Base-by-base conservation (phyloP, 2,888 invertebrate genomes). In the Neelides folsomi region DNA sequence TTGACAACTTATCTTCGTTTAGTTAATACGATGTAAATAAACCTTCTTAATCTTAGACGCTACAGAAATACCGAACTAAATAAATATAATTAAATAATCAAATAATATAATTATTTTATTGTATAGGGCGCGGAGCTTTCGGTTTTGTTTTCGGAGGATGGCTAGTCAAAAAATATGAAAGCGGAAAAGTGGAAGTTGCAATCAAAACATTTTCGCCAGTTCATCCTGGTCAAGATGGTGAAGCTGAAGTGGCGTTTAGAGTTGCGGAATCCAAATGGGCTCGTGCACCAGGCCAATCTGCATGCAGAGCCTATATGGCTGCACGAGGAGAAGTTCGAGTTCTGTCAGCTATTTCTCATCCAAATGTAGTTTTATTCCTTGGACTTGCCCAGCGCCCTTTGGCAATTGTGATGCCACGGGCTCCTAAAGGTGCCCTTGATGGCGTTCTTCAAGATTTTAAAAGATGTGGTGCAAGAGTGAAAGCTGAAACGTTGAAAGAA, bases 221-320 rank as follows among this genome's bases (percentile, higher is more conserved):
- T 9, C 84, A 87, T 54, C 92, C 93, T 2, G 89, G 82, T 1
- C 80, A 81, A 1, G 73, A 77, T 47, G 77, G 77, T 49, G 81
- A 81, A 0, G 82, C 82, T 2, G 65, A 78, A 38, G 72, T 76
- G 6, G 79, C 79, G 2, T 79, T 76, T 66, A 75, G 75, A 67
- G 81, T 83, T 42, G 85, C 85, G 0, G 72, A 80, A 57, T 83
- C 86, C 36, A 90, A 93, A 67, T 95, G 95, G 94, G 86, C 88
- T 66, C 77, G 93, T 36, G 92, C 93, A 69, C 90, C 94, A 0
- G 71, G 85, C 27, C 86, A 94, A 67, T 87, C 86, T 56, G 88
- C 93, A 0, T 92, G 92, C 67, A 88, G 93, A 69, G 94, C 97
- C 0, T 97, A 98, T 73, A 89, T 90, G 69, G 94, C 90, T 0